Base-by-base conservation (phyloP, 2,797 vertebrate genomes). In the Artibeus lituratus region DNA sequence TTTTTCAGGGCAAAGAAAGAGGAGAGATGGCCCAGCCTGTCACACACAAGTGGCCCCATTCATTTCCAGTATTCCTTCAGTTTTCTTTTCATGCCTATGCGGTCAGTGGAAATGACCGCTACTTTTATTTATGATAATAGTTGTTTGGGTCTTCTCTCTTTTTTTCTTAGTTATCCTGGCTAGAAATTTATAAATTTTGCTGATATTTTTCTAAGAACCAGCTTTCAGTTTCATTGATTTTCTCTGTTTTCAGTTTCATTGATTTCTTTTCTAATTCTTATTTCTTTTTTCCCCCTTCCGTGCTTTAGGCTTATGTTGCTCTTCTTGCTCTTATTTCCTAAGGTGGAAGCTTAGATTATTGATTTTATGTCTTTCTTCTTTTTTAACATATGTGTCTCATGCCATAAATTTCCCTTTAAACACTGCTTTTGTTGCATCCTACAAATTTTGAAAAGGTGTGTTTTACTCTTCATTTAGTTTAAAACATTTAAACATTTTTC, bases 191-290 rank as follows among this genome's bases (percentile, higher is more conserved):
- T 83, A 14, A 77, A 26, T 72, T 73, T 72, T 44, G 37, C 18
- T 59, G 39, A 87, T 95, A 21, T 94, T 94, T 94, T 90, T 81
- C 53, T 82, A 84, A 81, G 35, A 92, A n/a, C 2, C 18, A 81
- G 6, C 35, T 62, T 80, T 80, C 37, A 32, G 47, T 73, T 92
- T 89, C 22, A 57, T 70, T 70, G 22, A 37, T 89, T 81, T 92
- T 86, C 53, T 70, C 37, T 49, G 10, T 87, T 87, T 95, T 87
- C 12, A 55, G 12, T 84, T 78, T 87, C 21, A 49, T 47, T 86
- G 39, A 72, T 83, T 87, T 90, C 26, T 85, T 18, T 42, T 93
- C 39, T 72, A 39, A 69, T 70, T 76, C 42, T 76, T 74, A 19
- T 74, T 44, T 47, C 42, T 88, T 78, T 42, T 74, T 73, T 65